phyloP scores from a whole-genome alignment of 2,888 invertebrate genomes.

The Cheilosia urbana region DNA sequence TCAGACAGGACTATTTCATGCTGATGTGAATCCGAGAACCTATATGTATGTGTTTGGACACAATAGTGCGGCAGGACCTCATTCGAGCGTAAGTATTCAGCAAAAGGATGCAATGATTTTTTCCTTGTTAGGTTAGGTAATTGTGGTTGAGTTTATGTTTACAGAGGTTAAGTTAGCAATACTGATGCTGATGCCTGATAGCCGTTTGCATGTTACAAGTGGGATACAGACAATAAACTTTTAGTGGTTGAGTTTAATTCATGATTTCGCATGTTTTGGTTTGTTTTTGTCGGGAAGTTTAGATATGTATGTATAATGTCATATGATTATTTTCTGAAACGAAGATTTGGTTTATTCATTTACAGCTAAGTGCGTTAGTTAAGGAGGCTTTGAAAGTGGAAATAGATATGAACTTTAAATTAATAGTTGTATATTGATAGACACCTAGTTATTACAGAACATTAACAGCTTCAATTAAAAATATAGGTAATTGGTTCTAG shows the following conservation, averaged over 20 bases:
- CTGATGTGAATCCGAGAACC: conserved; percentile 89
- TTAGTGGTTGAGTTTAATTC: conserved; percentile 17
- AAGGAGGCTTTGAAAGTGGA: no score
- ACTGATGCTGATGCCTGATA: conserved; percentile 32
- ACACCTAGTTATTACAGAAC: no score
- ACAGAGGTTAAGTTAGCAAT: conserved; percentile 18
- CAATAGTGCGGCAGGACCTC: conserved; percentile 91
- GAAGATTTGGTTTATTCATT: not conserved
- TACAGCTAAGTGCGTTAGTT: not conserved
- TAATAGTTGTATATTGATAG: no score
- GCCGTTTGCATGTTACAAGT: conserved; percentile 22
- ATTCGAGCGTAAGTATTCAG: conserved; percentile 88
- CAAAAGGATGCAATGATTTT: conserved; percentile 19
- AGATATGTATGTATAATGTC: not conserved
- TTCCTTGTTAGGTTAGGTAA: conserved; percentile 10
- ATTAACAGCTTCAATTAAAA: no score
- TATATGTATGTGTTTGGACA: conserved; percentile 96
- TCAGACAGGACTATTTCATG: conserved; percentile 90
- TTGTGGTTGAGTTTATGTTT: conserved; percentile 31
- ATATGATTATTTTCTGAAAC: not conserved
- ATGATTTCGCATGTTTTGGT: not conserved
- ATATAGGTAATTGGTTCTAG: no score
- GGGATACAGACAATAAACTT: conserved; percentile 26
- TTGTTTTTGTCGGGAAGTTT: not conserved
- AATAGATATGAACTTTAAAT: no score